Evolutionary conservation across 2,113 vertebrate genomes (phyloP).

Genomic region (Siniperca knerii): DNA sequence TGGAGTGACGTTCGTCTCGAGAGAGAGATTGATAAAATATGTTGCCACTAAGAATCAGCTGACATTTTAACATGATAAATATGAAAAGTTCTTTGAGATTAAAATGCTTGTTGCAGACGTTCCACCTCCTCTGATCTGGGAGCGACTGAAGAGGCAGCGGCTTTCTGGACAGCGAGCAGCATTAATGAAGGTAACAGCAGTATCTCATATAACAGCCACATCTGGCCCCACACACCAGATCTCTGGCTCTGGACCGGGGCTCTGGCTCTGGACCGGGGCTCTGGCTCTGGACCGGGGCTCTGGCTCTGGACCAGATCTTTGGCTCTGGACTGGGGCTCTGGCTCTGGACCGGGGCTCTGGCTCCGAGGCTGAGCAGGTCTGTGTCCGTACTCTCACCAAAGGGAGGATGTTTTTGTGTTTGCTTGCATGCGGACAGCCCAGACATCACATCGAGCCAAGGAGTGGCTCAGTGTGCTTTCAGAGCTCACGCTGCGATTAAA

Average conservation of each 20-base stretch:
- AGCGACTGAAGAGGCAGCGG: slow-evolving; percentile 1
- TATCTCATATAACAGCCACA: neutral
- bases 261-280: no score
- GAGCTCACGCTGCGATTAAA: slow-evolving; percentile 48
- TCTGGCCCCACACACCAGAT: neutral
- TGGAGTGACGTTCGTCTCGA: no score
- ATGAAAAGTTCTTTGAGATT: neutral
- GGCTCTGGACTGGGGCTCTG: no score
- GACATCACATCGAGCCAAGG: slow-evolving; percentile 30
- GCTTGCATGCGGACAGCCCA: slow-evolving; percentile 7
- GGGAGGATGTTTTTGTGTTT: slow-evolving; percentile 8
- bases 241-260: no score
- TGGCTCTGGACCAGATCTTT: no score
- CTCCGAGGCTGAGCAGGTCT: neutral
- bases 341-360: no score
- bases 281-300: no score
- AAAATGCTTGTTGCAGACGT: slow-evolving; percentile 25
- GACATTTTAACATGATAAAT: neutral
- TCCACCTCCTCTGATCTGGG: slow-evolving; percentile 40
- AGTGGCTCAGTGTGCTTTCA: slow-evolving; percentile 63
- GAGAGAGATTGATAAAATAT: no score
- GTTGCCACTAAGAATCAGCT: neutral
- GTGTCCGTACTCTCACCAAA: neutral
- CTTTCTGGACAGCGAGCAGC: slow-evolving; percentile 1
- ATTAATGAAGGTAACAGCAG: slow-evolving; percentile 44